Evolutionary conservation across 2,113 vertebrate genomes (phyloP).

Genomic region (Atractosteus spatula): DNA sequence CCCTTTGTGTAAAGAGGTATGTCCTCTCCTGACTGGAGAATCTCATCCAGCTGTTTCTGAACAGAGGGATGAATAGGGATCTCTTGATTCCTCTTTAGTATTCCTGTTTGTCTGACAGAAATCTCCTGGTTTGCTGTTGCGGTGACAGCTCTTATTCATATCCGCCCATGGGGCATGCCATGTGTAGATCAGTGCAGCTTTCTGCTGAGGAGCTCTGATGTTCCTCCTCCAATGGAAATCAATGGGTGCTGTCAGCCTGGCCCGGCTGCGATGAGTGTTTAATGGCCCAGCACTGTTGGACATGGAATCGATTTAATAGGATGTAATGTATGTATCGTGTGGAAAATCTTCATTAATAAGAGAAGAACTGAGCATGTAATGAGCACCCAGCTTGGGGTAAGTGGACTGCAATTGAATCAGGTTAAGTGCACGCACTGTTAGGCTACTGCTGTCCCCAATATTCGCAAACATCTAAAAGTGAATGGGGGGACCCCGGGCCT

Average conservation of each 20-base stretch:
- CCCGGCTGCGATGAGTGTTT: conserved; percentile 54
- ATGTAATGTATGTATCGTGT: conserved; percentile 67
- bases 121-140: too few relatives aligned
- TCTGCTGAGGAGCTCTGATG: conserved; percentile 41
- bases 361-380: conserved; percentile 28
- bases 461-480: too few relatives aligned
- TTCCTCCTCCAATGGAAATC: conserved; percentile 55
- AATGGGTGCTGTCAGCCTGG: conserved; percentile 55
- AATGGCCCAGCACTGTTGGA: conserved; percentile 52
- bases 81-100: too few relatives aligned
- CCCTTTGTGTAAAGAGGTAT: too few relatives aligned
- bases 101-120: too few relatives aligned
- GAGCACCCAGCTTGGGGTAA: neutral
- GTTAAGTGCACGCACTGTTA: neutral
- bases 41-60: too few relatives aligned
- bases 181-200: conserved; percentile 36
- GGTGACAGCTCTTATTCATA: too few relatives aligned
- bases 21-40: too few relatives aligned
- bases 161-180: conserved; percentile 23
- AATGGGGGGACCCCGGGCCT: neutral
- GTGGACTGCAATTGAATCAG: neutral
- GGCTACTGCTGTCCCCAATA: too few relatives aligned
- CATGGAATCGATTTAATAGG: conserved; percentile 63
- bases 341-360: conserved; percentile 63
- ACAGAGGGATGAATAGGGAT: too few relatives aligned